These are phyloP conservation scores for Nomada fabriciana DNA, from an alignment of 2,888 invertebrate genomes.

Conservation along the genomic window DNA sequence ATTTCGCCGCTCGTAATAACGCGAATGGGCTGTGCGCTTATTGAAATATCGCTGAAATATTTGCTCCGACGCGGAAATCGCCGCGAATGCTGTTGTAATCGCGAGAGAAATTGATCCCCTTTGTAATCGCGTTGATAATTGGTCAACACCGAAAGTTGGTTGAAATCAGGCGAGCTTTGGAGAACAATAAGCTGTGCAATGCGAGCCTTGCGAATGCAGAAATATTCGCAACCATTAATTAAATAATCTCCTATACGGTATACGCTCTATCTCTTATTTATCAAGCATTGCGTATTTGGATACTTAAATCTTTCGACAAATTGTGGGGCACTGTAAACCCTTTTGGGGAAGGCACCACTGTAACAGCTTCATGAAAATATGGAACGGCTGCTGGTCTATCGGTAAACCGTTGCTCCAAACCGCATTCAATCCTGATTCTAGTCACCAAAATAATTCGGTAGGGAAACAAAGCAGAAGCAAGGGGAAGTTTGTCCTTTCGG, in stretches of 20 bases:
- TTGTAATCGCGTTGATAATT: conserved; percentile 30
- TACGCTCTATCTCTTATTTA: too few relatives aligned
- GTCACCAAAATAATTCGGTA: conserved; percentile 45
- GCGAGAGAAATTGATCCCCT: conserved; percentile 45
- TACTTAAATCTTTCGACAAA: too few relatives aligned
- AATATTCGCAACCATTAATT: too few relatives aligned
- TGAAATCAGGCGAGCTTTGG: neutral
- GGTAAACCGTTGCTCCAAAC: conserved; percentile 35
- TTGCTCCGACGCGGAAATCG: conserved; percentile 48
- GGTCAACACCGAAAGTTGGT: conserved; percentile 13
- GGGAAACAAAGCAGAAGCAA: conserved; percentile 35
- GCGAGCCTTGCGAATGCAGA: neutral
- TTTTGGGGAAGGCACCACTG: neutral
- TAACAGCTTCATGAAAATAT: conserved; percentile 28
- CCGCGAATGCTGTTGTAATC: conserved; percentile 24
- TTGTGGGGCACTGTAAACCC: too few relatives aligned
- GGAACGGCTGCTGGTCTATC: conserved; percentile 39
- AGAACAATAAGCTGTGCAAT: neutral
- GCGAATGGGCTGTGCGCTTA: conserved; percentile 40
- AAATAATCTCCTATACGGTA: too few relatives aligned
- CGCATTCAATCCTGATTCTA: conserved; percentile 26
- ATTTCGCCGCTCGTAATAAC: conserved; percentile 40
- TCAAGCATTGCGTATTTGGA: too few relatives aligned
- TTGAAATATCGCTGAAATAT: conserved; percentile 59
- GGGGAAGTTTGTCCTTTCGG: conserved; percentile 38